Evolutionary conservation across 1,140 invertebrate genomes (phyloP).

Genomic region (Latrodectus geometricus): DNA sequence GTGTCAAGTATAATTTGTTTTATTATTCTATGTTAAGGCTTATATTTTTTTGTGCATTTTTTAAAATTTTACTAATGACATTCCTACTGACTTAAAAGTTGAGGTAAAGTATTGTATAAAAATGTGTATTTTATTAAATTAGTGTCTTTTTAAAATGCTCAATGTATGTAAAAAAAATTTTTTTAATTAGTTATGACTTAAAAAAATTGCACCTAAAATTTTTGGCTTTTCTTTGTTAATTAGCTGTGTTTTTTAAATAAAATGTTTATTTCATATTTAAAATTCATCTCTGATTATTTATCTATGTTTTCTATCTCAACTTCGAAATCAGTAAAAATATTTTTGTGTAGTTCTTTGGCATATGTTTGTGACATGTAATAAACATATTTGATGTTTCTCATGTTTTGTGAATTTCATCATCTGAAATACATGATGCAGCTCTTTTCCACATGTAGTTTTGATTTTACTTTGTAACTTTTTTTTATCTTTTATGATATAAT

Average conservation of each 20-base stretch:
- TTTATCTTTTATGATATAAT: slow-evolving; percentile 44
- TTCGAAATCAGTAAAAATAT: neutral
- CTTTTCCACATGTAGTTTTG: slow-evolving; percentile 51
- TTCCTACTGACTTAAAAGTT: neutral
- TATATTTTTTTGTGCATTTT: neutral
- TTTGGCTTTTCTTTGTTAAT: neutral
- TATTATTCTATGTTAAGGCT: slow-evolving; percentile 19
- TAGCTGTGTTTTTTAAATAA: neutral
- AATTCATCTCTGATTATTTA: neutral
- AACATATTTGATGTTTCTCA: slow-evolving; percentile 29
- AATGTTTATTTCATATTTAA: neutral
- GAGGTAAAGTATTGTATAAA: neutral
- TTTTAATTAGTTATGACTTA: too few species aligned
- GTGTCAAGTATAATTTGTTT: slow-evolving; percentile 11
- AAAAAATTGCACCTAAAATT: too few species aligned
- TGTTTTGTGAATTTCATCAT: slow-evolving; percentile 25
- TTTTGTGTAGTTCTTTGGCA: neutral
- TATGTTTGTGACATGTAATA: neutral
- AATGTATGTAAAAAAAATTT: too few species aligned
- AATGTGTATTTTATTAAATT: neutral
- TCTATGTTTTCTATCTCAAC: neutral
- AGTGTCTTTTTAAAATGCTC: too few species aligned
- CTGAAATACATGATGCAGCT: slow-evolving; percentile 38
- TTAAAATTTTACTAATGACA: neutral
- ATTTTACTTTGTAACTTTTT: slow-evolving; percentile 55